Percentiles rank a stretch among this genome's conserved stretches.
These are phyloP conservation scores for Coluber constrictor DNA, from an alignment of 2,797 vertebrate species.

Conservation along the genomic window DNA sequence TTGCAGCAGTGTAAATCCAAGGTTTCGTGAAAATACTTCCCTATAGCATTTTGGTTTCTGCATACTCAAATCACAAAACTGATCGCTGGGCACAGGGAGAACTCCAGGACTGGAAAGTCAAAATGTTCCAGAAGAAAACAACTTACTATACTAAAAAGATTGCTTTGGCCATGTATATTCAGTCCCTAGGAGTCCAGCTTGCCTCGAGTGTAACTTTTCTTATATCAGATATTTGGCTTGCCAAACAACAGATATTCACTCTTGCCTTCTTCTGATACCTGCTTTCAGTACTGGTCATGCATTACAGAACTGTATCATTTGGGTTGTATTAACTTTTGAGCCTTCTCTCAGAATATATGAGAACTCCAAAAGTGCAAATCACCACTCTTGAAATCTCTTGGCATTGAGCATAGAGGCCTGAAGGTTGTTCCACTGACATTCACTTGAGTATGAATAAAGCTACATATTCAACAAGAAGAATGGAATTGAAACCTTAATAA, in stretches of 20 bases:
- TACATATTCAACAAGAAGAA: background rate
- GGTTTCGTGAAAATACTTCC: rapidly evolving
- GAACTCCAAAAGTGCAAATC: background rate
- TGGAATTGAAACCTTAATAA: background rate
- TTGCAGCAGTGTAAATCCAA: rapidly evolving
- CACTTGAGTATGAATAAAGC: background rate
- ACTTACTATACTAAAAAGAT: background rate
- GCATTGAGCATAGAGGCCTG: background rate
- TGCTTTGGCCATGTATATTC: background rate
- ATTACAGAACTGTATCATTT: background rate
- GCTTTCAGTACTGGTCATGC: background rate
- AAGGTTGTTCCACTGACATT: background rate
- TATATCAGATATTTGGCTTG: background rate
- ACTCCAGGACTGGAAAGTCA: background rate
- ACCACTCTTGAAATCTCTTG: background rate
- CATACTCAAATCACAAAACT: rapidly evolving
- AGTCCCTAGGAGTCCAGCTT: background rate
- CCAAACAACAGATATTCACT: background rate
- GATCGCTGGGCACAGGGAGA: background rate
- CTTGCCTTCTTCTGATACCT: background rate
- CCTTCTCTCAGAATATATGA: background rate
- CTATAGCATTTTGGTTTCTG: rapidly evolving
- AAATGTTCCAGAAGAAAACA: background rate
- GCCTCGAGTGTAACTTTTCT: background rate
- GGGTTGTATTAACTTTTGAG: background rate